Conservation (phyloP, 2,888 invertebrate species). For the Drosophila acutilabella region DNA sequence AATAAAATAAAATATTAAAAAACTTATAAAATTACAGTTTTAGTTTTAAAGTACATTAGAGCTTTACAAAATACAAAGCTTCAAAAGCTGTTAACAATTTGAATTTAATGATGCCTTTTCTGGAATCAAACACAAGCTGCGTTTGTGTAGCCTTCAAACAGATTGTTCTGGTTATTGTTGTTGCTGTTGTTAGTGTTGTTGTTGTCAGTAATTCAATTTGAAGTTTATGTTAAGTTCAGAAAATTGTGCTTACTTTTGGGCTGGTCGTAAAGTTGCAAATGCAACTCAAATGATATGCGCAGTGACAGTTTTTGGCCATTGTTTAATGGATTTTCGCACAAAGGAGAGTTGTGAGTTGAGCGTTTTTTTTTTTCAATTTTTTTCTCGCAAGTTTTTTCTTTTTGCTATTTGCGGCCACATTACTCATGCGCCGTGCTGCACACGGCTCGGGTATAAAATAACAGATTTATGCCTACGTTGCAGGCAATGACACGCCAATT, state of each 20-base stretch:
- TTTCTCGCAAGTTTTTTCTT: not conserved
- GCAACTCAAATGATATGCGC: constrained; percentile 6
- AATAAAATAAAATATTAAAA: too few species aligned
- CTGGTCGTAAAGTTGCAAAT: constrained; percentile 13
- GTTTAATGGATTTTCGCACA: constrained; percentile 41
- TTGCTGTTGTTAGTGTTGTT: not conserved
- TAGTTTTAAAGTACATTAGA: too few species aligned
- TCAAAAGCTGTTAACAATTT: too few species aligned
- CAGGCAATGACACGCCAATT: constrained; percentile 80
- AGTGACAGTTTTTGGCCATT: constrained; percentile 38
- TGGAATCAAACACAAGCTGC: not conserved
- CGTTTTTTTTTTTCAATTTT: constrained; percentile 1
- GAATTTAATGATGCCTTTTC: not conserved
- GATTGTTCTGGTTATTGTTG: not conserved
- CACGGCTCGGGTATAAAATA: constrained; percentile 73
- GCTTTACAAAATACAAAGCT: too few species aligned
- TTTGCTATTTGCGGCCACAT: constrained; percentile 59
- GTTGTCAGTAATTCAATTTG: constrained; percentile 10
- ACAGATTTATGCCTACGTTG: constrained; percentile 77
- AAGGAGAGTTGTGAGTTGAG: constrained; percentile 33
- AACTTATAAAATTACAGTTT: too few species aligned
- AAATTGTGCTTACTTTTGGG: not conserved
- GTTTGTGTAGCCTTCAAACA: not conserved
- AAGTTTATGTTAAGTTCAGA: constrained; percentile 13
- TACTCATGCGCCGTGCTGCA: constrained; percentile 75